Base-by-base conservation (phyloP, 2,797 vertebrate species). In the Chiloscyllium punctatum region DNA sequence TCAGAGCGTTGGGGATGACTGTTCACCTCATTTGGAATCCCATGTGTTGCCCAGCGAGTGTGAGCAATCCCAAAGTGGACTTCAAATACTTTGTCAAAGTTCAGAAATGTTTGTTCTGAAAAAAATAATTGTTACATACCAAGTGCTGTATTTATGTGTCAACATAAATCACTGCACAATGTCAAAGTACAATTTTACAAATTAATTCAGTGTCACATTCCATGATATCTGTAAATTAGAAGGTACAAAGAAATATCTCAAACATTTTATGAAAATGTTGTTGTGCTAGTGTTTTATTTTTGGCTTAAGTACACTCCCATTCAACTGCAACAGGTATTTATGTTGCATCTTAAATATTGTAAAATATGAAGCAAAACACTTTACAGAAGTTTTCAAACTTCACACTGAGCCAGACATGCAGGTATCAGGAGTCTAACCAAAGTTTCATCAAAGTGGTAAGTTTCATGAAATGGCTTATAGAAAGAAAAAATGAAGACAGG, bases 41-140 rank as follows among this genome's bases (percentile, higher is more conserved):
- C 99, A 0, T 99, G 99, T 62, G 99, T 99, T 0, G 99, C 99
- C 99, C 99, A 99, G 96, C 99, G 99, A 4, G 99, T 99, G 96
- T 99, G 99, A 96, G 99, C 99, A 25, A 99, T 97, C 96, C 99
- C 99, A 42, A 99, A 99, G 96, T 99, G 99, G 0, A 98, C 99
- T 96, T 96, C 97, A 96, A 99, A 97, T 96, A 98, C 97, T 92
- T 97, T 97, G 9, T 99, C 98, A 95, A 99, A 97, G 96, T 99
- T 98, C 96, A 99, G 96, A 8, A 97, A 97, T 96, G 98, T 98
- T 97, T 99, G 98, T 96, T 99, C 99, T 99, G 95, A 15, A 96
- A 96, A 95, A 97, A 69, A 51, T 51, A 90, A 87, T 84, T 74
- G 37, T 30, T 48, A 9, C 33, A 88, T 25, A 42, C 23, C 27